Evolutionary conservation across 2,797 vertebrate genomes (phyloP).

Genomic region (Intellagama lesueurii): DNA sequence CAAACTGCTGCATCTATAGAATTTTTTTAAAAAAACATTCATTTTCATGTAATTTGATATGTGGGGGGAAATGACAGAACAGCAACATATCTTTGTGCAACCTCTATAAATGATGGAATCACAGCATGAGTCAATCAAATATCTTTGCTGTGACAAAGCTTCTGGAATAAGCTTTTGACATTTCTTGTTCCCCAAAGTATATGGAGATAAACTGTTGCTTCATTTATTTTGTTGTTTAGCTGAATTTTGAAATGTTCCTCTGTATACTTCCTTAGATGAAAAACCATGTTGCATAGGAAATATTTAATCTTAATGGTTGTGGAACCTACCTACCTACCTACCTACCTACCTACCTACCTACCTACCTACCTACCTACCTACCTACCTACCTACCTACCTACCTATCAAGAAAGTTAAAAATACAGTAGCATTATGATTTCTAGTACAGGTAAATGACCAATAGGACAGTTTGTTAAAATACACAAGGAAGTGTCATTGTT

Average conservation of each 20-base stretch:
- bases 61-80: slow-evolving; percentile 43
- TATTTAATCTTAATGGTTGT: neutral
- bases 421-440: too few species aligned
- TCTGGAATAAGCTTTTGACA: slow-evolving; percentile 29
- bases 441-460: too few species aligned
- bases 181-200: neutral
- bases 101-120: slow-evolving; percentile 56
- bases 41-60: slow-evolving; percentile 7
- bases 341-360: too few species aligned
- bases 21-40: neutral
- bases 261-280: neutral
- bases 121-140: slow-evolving; percentile 50
- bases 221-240: slow-evolving; percentile 20
- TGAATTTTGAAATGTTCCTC: neutral
- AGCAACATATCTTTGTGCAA: slow-evolving; percentile 46
- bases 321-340: neutral
- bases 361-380: too few species aligned
- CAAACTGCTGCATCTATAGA: neutral
- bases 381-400: too few species aligned
- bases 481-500: neutral
- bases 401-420: too few species aligned
- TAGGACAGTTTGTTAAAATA: too few species aligned
- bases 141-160: neutral
- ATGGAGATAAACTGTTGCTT: slow-evolving; percentile 29
- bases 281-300: neutral